Base-by-base conservation (phyloP, 92 coral and sea anemone species). In the Meandrina meandrites region DNA sequence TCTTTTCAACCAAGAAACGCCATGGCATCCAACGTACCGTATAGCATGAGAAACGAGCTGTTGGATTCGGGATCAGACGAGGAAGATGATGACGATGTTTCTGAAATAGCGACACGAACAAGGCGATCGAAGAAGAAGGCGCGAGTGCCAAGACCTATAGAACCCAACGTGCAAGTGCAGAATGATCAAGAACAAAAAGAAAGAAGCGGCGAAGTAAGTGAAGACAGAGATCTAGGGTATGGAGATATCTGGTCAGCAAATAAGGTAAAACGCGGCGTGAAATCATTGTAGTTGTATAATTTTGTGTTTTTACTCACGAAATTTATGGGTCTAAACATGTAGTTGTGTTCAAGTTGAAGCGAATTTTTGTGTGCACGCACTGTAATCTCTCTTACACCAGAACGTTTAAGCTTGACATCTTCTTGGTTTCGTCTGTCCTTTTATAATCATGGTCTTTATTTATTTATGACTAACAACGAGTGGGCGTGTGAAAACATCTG, bases 141-240 rank as follows among this genome's bases (percentile, higher is more conserved):
- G 36, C 70, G 79, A n/a, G 56, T 40, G 19, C 89, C 88, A 16
- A 69, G 88, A 64, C 88, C 89, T n/a, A 69, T 86, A n/a, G 89
- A 86, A 80, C 82, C 89, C 28, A 79, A 86, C 1, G 85, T 86
- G 35, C 68, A 56, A 17, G 87, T 88, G 11, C 75, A 76, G 19
- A 88, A 81, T 58, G 82, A 88, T 37, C 87, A 64, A 48, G 81
- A 75, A 36, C 34, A 69, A 36, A 66, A 73, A 2, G 71, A 40
- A 35, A 67, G 80, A 45, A 69, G 89, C 73, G 81, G 88, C 53
- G 86, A 82, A 80, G 82, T 86, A 60, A 69, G 76, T 78, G 87
- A 79, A 68, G 96, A 94, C 68, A 89, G 92, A 81, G 97, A 94
- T 86, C 93, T 94, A 87, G 97, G 97, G 45, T 68, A 73, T 72